Base-by-base conservation (phyloP, 2,888 invertebrate genomes). In the Dasypogon diadema region DNA sequence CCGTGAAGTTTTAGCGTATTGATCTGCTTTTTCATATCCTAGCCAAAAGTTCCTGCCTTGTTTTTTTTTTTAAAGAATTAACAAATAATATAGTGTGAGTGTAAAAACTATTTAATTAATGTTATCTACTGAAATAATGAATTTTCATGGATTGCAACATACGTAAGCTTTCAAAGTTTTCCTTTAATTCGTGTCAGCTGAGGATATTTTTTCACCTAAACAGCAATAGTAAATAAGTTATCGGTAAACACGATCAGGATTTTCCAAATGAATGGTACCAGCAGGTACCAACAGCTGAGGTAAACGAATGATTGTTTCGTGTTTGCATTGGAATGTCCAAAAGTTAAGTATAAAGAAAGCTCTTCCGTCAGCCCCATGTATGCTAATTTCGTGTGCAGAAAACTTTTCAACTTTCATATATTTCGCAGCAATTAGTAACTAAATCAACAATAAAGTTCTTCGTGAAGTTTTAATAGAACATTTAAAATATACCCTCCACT, bases 141-240 rank as follows among this genome's bases (percentile, higher is more conserved):
- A n/a, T 54, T 8, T 14, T 6, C 14, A 10, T 30, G 2, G 48
- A 24, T 22, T 65, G 48, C 46, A 24, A 30, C 22, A 65, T 30
- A 30, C 14, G 70, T n/a, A n/a, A n/a, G n/a, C n/a, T n/a, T 24
- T 30, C 70, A 18, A 70, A 54, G 34, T n/a, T 54, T 16, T 54
- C 51, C 54, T 54, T 51, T 70, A 70, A 54, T 54, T 70, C 70
- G 70, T 70, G 70, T 70, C 70, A 70, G 70, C 54, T 70, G 54
- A 54, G 54, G 70, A 70, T 70, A 34, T 70, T 70, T 70, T 70
- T 70, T 70, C 70, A 54, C 70, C 70, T 70, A 54, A 70, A 70
- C 70, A 70, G 48, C 54, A 68, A 72, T 22, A 37, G 74, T 58
- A 58, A 74, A 74, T 74, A 74, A 58, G 74, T 63, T 55, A 76